Base-by-base conservation (phyloP, 2,113 vertebrate species). In the Ailuropoda melanoleuca region DNA sequence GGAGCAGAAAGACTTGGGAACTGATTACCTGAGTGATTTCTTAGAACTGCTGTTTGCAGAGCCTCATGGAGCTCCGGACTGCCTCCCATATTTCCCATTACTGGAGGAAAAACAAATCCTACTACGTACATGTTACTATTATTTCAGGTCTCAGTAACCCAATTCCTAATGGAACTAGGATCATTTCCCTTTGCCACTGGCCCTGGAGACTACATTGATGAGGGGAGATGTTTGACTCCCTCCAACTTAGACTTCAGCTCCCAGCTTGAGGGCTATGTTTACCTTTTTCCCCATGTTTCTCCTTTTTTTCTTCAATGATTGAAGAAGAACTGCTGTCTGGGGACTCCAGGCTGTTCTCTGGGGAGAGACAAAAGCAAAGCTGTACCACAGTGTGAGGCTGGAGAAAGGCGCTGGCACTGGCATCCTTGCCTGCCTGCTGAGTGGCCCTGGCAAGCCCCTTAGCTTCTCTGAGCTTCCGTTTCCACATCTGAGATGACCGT, bases 291-390 rank as follows among this genome's bases (percentile, higher is more conserved):
- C 0, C 23, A 14, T 1, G 8, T 55, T 90, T 95, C 34, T 84
- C 50, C 66, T 17, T 48, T 19, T 81, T 75, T 6, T 91, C 97
- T 56, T 91, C 90, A n/a, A 0, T 1, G 37, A 24, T 1, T 14
- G 89, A 90, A 58, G 91, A 66, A 34, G 31, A 34, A 50, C 64
- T 88, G 6, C 34, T 83, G n/a, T 93, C 72, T 19, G 3, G 8
- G 55, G 74, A 34, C 6, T 90, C 94, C n/a, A 18, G 15, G 34
- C 14, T 86, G 48, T 77, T 58, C 55, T 46, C 97, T 98, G 94
- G 6, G 6, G 34, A 96, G 83, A 97, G 31, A 95, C 43, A 92
- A 53, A 58, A n/a, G 34, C 0, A 24, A 83, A 74, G n/a, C 77
- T 24, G 2, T 34, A 18, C 18, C 2, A 9, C 2, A 50, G n/a